Conservation (phyloP, 2,113 vertebrate species). For the Sinocyclocheilus anophthalmus region DNA sequence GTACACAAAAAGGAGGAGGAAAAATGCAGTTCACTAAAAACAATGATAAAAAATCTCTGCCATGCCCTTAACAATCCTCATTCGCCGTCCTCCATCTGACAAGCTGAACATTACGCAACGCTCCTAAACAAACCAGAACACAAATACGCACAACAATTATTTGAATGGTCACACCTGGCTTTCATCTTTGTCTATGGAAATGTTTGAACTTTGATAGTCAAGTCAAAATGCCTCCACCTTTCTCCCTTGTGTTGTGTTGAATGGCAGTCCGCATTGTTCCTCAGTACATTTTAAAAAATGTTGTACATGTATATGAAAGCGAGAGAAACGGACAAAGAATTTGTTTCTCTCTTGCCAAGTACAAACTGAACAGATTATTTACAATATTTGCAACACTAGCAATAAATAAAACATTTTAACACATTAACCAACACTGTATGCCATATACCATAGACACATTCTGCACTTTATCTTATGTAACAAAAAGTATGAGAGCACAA, state of each 20-base stretch:
- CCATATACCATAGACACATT: background rate
- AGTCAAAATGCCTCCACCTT: background rate
- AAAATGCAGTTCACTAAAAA: background rate
- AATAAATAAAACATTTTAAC: background rate
- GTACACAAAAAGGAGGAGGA: background rate
- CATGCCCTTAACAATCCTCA: background rate
- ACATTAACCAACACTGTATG: too few species aligned
- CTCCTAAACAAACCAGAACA: conserved; percentile 26
- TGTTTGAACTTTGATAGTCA: conserved; percentile 1
- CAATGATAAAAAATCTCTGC: background rate
- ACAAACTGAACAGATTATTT: background rate
- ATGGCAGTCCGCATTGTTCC: background rate
- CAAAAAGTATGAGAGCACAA: too few species aligned
- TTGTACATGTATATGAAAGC: background rate
- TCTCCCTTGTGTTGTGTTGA: background rate
- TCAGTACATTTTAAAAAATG: background rate
- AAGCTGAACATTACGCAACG: background rate
- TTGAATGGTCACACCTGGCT: conserved; percentile 6
- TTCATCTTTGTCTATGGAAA: conserved; percentile 16
- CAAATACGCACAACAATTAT: background rate
- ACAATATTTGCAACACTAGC: background rate
- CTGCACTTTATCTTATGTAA: background rate
- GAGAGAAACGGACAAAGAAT: background rate
- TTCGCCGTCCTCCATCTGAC: background rate
- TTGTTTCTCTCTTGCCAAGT: too few species aligned